phyloP scores from a whole-genome alignment of 2,888 invertebrate species.

The Carterocephalus palaemon region DNA sequence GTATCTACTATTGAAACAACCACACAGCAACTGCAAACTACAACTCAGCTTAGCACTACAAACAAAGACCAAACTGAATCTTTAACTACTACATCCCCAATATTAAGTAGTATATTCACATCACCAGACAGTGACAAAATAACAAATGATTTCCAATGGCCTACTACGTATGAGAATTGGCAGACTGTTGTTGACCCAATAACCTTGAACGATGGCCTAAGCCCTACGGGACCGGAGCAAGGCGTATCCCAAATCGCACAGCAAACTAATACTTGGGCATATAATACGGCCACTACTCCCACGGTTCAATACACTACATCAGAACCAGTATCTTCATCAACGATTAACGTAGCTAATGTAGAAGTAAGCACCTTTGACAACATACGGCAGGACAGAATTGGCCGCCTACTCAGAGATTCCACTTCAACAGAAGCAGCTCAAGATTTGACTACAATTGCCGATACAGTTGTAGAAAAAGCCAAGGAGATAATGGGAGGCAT shows the following conservation, averaged over 20 bases:
- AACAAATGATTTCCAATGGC: constrained; percentile 73
- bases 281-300: constrained; percentile 50
- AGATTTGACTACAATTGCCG: constrained; percentile 81
- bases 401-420: constrained; percentile 56
- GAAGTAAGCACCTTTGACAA: constrained; percentile 48
- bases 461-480: constrained; percentile 83
- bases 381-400: constrained; percentile 52
- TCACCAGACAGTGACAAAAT: constrained; percentile 62
- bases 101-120: constrained; percentile 54
- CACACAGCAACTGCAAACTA: constrained; percentile 49
- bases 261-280: constrained; percentile 50
- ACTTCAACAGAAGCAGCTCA: constrained; percentile 74
- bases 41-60: constrained; percentile 49
- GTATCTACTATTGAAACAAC: constrained; percentile 49
- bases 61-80: constrained; percentile 47
- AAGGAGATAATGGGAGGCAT: constrained; percentile 87
- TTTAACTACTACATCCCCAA: constrained; percentile 48
- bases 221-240: constrained; percentile 54
- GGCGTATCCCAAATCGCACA: constrained; percentile 42
- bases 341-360: constrained; percentile 37
- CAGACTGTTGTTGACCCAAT: constrained; percentile 84
- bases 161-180: constrained; percentile 76
- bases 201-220: constrained; percentile 83
- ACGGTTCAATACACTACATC: constrained; percentile 46
- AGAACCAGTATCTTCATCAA: constrained; percentile 57